A percentile compares a stretch with the other conserved stretches of the same genome.
phyloP scores from a whole-genome alignment of 2,888 invertebrate species.

The Agonopterix arenella region DNA sequence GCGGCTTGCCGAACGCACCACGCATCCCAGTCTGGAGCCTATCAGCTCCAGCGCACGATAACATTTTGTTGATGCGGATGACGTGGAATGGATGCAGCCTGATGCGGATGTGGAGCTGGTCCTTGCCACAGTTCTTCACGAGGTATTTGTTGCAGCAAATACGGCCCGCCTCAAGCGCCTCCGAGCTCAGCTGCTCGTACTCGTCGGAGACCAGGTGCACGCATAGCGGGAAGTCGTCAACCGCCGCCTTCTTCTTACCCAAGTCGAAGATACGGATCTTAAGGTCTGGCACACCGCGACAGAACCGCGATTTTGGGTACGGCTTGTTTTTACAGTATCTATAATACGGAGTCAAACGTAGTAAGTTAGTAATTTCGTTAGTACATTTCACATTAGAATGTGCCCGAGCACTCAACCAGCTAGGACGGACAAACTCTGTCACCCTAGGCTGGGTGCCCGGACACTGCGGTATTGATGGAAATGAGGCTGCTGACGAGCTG shows the following conservation, averaged over 20 bases:
- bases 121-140: slow-evolving; percentile 99
- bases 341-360: too few relatives aligned
- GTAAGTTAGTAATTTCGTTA: too few relatives aligned
- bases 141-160: slow-evolving; percentile 99
- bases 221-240: slow-evolving; percentile 98
- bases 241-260: slow-evolving; percentile 97
- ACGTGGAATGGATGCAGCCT: slow-evolving; percentile 99
- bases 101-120: slow-evolving; percentile 99
- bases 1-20: slow-evolving; percentile 99
- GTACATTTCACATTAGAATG: too few relatives aligned
- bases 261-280: slow-evolving; percentile 99
- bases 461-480: too few relatives aligned
- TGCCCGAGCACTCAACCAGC: too few relatives aligned
- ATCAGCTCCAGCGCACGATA: slow-evolving; percentile 99
- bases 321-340: slow-evolving; percentile 99
- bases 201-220: slow-evolving; percentile 99
- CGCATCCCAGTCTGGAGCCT: slow-evolving; percentile 99
- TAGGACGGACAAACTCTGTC: too few relatives aligned
- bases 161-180: slow-evolving; percentile 99
- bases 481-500: too few relatives aligned
- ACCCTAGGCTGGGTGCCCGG: too few relatives aligned
- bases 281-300: slow-evolving; percentile 99
- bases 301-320: slow-evolving; percentile 99
- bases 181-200: slow-evolving; percentile 99
- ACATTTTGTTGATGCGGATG: slow-evolving; percentile 99